Percentiles rank a stretch among this genome's conserved stretches.
These are phyloP conservation scores for Neopipo cinnamomea DNA, from an alignment of 2,113 vertebrate species.

Conservation along the genomic window DNA sequence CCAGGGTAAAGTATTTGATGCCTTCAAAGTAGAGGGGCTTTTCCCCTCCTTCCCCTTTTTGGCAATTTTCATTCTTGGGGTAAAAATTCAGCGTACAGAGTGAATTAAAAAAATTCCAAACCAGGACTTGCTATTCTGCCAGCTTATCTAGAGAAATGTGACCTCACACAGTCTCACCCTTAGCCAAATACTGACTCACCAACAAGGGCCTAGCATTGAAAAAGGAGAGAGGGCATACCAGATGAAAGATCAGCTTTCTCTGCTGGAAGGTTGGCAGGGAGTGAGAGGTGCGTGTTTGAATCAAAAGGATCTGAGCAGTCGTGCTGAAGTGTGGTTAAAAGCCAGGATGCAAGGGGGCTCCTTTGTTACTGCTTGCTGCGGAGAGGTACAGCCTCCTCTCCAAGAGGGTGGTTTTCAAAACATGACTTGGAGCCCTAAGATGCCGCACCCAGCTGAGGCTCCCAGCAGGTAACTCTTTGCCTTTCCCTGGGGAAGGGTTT, in stretches of 20 bases:
- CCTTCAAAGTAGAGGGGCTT: neutral
- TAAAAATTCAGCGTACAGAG: neutral
- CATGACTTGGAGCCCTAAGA: neutral
- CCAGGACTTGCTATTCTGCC: neutral
- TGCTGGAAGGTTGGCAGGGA: neutral
- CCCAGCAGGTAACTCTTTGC: conserved; percentile 7
- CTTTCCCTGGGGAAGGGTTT: conserved; percentile 34
- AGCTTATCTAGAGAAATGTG: conserved; percentile 53
- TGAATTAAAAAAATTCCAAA: neutral
- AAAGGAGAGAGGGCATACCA: neutral
- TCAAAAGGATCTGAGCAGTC: neutral
- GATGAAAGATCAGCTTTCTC: neutral
- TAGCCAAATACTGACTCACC: conserved; percentile 68
- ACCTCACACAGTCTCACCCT: conserved; percentile 39
- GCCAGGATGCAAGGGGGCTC: neutral
- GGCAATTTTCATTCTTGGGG: neutral
- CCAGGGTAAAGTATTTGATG: neutral
- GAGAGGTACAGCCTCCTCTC: neutral
- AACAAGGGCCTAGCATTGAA: neutral
- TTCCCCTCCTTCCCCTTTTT: accelerated
- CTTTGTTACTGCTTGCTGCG: neutral
- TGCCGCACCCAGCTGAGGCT: conserved; percentile 24
- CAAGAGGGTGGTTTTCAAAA: neutral
- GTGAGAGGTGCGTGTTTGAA: neutral
- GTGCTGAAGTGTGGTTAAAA: neutral